Percentiles rank a stretch among this genome's conserved stretches.
Evolutionary conservation across 2,888 invertebrate species (phyloP).

Genomic region (Quadroppia sp.): DNA sequence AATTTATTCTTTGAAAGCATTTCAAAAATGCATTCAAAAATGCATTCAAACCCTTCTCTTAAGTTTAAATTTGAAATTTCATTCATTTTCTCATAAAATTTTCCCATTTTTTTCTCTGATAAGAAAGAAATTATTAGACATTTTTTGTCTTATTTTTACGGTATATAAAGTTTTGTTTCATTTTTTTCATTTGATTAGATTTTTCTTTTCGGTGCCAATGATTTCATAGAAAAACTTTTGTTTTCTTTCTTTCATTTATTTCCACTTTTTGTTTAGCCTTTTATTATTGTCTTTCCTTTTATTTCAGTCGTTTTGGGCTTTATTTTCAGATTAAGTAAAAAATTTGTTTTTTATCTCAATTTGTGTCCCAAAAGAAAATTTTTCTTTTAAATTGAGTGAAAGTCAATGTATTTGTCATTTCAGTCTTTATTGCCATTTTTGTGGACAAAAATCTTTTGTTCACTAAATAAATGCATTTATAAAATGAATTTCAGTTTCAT

Average conservation of each 20-base stretch:
- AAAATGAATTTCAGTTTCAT: neutral
- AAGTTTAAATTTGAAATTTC: neutral
- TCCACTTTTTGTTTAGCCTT: neutral
- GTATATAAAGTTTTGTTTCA: neutral
- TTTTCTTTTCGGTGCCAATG: constrained; percentile 7
- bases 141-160: neutral
- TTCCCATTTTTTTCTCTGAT: neutral
- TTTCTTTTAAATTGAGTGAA: constrained; percentile 22
- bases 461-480: neutral
- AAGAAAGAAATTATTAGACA: neutral
- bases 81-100: neutral
- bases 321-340: neutral
- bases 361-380: neutral
- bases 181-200: neutral
- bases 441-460: constrained; percentile 27
- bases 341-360: neutral
- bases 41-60: too few species aligned
- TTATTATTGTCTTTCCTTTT: neutral
- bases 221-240: constrained; percentile 1
- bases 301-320: neutral
- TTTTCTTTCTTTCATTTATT: neutral
- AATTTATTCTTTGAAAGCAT: too few species aligned
- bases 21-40: too few species aligned
- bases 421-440: neutral
- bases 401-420: constrained; percentile 24